Evolutionary conservation across 2,797 vertebrate species (phyloP), one percentile per base, ranked within the genome.

Genomic region (Xyrichtys novacula): DNA sequence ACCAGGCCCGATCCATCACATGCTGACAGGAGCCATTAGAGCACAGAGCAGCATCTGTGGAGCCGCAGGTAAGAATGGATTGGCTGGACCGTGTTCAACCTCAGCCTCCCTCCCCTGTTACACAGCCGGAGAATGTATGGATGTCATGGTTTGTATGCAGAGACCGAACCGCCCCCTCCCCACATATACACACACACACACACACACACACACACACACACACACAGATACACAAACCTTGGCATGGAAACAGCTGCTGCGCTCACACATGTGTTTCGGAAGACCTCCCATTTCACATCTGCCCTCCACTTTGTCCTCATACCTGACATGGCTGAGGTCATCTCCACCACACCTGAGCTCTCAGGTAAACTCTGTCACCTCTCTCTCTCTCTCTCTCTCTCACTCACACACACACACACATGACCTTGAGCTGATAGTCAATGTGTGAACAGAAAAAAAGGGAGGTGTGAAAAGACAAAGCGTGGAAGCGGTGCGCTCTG

Each of bases 11-110:
- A 91, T 93, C 91, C 83, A 94, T 93, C 87, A 93, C 88, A 68
- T 58, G 48, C 68, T 85, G 90, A 90, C 90, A 92, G 82, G 49
- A 89, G 80, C 85, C 92, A 87, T 90, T 89, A 91, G 92, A 96
- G 93, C 93, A 92, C 76, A 88, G 67, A 92, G 77, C 71, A 91
- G 83, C 94, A 96, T 95, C 92, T 96, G 95, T 90, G 82, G 79
- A 78, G 86, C 85, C 71, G 52, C 77, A 80, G 86, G 89, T 88
- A 83, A 79, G 56, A 78, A 81, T 58, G 67, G 49, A 49, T 40
- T 38, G 34, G 65, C 56, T 19, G 32, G 48, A 60, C 57, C 64
- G 46, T n/a, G 53, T 69, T 81, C 64, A 32, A 22, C 12, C 74
- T 44, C 65, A 74, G n/a, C n/a, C n/a, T n/a, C n/a, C 66, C 60